These are phyloP conservation scores for Sparidentex hasta DNA, from an alignment of 2,797 vertebrate genomes.

Conservation along the genomic window DNA sequence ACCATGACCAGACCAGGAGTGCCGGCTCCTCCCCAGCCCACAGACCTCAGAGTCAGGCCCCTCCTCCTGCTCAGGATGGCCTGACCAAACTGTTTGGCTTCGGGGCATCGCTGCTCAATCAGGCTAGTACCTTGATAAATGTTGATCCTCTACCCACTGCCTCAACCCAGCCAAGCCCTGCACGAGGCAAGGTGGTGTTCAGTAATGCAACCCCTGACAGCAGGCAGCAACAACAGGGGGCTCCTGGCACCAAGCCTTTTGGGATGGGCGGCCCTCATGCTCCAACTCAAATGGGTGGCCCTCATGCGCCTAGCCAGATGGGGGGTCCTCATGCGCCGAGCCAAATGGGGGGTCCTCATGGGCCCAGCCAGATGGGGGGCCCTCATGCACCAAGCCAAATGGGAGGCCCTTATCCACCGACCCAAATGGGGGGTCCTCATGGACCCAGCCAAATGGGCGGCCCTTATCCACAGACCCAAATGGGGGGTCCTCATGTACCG, in stretches of 20 bases:
- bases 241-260: conserved; percentile 81
- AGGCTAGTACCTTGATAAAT: conserved; percentile 96
- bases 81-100: conserved; percentile 98
- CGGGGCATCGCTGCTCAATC: conserved; percentile 95
- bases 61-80: conserved; percentile 91
- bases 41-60: conserved; percentile 81
- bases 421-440: conserved; percentile 8
- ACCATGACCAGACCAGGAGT: conserved; percentile 87
- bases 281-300: conserved; percentile 63
- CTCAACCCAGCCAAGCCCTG: conserved; percentile 89
- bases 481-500: conserved; percentile 34
- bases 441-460: neutral
- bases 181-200: conserved; percentile 93
- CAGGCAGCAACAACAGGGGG: conserved; percentile 72
- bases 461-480: too few relatives aligned
- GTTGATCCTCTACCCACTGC: conserved; percentile 90
- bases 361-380: conserved; percentile 27
- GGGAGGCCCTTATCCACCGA: conserved; percentile 22
- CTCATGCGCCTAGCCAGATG: conserved; percentile 47
- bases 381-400: conserved; percentile 47
- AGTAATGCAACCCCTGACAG: conserved; percentile 91
- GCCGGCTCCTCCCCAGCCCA: conserved; percentile 87
- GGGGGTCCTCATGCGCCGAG: conserved; percentile 28
- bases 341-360: conserved; percentile 54
- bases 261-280: conserved; percentile 70